A percentile compares a stretch with the other conserved stretches of the same genome.
phyloP scores from a whole-genome alignment of 2,888 invertebrate genomes.

The Macaria notata region DNA sequence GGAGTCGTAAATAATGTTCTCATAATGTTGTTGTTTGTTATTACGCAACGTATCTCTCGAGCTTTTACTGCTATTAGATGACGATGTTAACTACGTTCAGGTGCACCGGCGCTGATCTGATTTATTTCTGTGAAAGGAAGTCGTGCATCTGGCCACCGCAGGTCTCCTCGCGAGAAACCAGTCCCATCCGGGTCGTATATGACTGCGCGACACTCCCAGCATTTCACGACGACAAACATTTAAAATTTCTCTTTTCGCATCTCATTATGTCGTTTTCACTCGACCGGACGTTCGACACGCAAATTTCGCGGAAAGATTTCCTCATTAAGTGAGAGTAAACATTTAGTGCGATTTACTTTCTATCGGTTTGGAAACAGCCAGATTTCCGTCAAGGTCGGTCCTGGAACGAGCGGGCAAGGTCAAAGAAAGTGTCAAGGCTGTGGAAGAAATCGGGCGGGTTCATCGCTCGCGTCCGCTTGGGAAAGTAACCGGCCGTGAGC shows the following conservation, averaged over 20 bases:
- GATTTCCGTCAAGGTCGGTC: slow-evolving; percentile 65
- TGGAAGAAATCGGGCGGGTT: slow-evolving; percentile 76
- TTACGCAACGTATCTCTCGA: slow-evolving; percentile 18
- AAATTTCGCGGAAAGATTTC: slow-evolving; percentile 65
- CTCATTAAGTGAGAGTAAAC: slow-evolving; percentile 75
- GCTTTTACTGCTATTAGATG: slow-evolving; percentile 20
- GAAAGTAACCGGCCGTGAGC: slow-evolving; percentile 68
- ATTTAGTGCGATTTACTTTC: slow-evolving; percentile 71
- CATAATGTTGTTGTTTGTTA: slow-evolving; percentile 9
- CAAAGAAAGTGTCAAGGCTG: slow-evolving; percentile 81
- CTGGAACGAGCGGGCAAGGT: slow-evolving; percentile 63
- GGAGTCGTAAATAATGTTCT: slow-evolving; percentile 11
- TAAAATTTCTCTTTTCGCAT: slow-evolving; percentile 81
- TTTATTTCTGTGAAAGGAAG: slow-evolving; percentile 50
- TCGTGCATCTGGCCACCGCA: slow-evolving; percentile 36
- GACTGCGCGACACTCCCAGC: slow-evolving; percentile 73
- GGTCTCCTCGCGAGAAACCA: slow-evolving; percentile 60
- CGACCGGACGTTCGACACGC: slow-evolving; percentile 60
- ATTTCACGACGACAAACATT: slow-evolving; percentile 76
- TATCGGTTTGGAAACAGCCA: slow-evolving; percentile 46
- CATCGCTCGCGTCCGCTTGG: slow-evolving; percentile 69
- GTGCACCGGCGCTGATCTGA: slow-evolving; percentile 17
- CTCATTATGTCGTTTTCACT: slow-evolving; percentile 79
- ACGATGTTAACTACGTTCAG: slow-evolving; percentile 5
- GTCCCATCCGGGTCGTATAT: slow-evolving; percentile 74